Evolutionary conservation across 2,797 vertebrate species (phyloP).

Genomic region (Cossypha caffra): DNA sequence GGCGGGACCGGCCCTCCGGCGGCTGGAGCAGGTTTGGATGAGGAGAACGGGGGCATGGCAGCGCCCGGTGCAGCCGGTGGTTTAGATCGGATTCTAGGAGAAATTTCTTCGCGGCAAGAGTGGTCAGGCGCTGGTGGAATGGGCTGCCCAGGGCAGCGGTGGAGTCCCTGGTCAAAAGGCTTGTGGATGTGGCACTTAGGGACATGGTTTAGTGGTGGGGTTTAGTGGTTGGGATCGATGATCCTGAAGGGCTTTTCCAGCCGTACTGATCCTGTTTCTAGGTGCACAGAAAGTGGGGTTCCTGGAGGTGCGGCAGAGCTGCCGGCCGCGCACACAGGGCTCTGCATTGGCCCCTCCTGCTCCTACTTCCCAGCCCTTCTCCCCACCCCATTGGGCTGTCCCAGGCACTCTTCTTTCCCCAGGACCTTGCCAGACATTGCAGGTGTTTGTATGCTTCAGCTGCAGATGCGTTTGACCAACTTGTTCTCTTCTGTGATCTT

Average conservation of each 20-base stretch:
- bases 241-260: background rate
- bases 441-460: background rate
- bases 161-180: background rate
- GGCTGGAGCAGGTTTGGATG: background rate
- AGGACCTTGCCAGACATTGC: background rate
- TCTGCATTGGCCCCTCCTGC: background rate
- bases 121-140: background rate
- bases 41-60: background rate
- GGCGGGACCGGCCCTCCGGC: no score
- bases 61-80: background rate
- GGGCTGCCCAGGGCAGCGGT: background rate
- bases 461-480: fast-evolving
- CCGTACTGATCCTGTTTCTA: background rate
- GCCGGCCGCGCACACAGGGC: background rate
- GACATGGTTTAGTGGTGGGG: background rate
- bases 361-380: background rate
- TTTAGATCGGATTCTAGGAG: background rate
- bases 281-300: background rate
- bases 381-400: background rate
- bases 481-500: background rate
- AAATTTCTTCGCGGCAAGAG: background rate
- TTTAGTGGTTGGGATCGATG: background rate
- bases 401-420: background rate
- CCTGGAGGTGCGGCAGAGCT: background rate
- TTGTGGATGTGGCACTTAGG: background rate